phyloP scores from a whole-genome alignment of 2,888 invertebrate species.

The Pandemis heparana region DNA sequence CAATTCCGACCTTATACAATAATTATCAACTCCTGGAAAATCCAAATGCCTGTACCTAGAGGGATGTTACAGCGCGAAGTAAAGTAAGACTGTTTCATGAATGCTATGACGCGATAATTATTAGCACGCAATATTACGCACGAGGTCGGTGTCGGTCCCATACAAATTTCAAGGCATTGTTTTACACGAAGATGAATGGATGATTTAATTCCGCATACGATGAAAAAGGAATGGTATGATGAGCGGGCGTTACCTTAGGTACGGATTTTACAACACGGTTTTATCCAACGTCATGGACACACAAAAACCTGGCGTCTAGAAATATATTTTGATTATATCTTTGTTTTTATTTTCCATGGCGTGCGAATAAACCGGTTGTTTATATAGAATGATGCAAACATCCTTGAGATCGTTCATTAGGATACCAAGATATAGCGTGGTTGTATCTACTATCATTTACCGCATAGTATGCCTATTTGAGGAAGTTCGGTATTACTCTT shows the following conservation, averaged over 20 bases:
- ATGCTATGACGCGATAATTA: conserved; percentile 1
- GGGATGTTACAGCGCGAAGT: not conserved
- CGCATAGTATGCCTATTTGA: not conserved
- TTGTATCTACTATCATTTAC: conserved; percentile 47
- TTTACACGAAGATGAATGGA: not conserved
- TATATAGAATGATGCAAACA: conserved; percentile 58
- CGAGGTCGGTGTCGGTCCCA: not conserved
- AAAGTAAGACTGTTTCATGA: conserved; percentile 1
- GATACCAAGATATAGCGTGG: conserved; percentile 52
- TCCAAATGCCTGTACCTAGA: not conserved
- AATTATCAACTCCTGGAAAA: conserved; percentile 2
- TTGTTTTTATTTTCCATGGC: conserved; percentile 23
- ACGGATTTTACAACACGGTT: not conserved
- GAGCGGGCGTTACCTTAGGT: not conserved
- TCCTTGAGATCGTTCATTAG: conserved; percentile 64
- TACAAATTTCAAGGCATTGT: not conserved
- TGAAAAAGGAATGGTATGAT: not conserved
- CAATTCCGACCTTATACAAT: not conserved
- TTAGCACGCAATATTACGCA: conserved; percentile 4
- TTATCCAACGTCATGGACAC: not conserved
- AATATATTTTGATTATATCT: conserved; percentile 6
- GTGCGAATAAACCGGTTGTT: conserved; percentile 63
- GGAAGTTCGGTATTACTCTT: not conserved
- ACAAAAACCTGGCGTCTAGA: conserved; percentile 5
- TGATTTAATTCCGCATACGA: not conserved